Conservation (phyloP, 1,140 invertebrate genomes). For the Lepidostoma basale region DNA sequence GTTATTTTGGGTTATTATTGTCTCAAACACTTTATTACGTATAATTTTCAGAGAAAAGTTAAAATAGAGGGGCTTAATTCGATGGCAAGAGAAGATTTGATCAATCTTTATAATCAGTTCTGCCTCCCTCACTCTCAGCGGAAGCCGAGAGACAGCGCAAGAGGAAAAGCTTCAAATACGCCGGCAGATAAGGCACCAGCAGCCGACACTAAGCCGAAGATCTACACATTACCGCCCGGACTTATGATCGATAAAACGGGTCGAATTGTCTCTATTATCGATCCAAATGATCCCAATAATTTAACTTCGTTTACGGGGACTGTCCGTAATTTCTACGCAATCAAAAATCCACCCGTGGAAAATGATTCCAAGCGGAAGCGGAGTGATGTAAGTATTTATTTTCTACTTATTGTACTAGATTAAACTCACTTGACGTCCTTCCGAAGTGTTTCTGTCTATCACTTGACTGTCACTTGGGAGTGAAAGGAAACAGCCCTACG, state of each 20-base stretch:
- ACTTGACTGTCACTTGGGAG: too few species aligned
- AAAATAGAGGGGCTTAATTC: constrained; percentile 14
- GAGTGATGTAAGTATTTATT: too few species aligned
- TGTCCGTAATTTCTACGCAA: too few species aligned
- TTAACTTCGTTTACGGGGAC: background rate
- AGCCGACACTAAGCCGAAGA: background rate
- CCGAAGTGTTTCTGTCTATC: too few species aligned
- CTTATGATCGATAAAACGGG: too few species aligned
- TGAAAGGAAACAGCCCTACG: too few species aligned
- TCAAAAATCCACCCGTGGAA: too few species aligned
- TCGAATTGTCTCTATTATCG: too few species aligned
- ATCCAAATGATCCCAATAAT: background rate
- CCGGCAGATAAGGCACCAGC: background rate
- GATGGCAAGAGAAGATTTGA: constrained; percentile 27
- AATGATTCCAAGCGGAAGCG: too few species aligned
- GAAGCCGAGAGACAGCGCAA: background rate
- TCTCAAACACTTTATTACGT: background rate
- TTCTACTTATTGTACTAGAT: too few species aligned
- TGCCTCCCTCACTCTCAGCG: constrained; percentile 34
- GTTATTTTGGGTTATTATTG: constrained; percentile 5
- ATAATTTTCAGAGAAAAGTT: constrained; percentile 34
- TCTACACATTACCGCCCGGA: too few species aligned
- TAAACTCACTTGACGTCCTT: too few species aligned
- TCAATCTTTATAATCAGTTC: constrained; percentile 32
- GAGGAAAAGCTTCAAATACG: background rate